phyloP scores from a whole-genome alignment of 2,797 vertebrate genomes.

The Neosilurus mollespiculum region DNA sequence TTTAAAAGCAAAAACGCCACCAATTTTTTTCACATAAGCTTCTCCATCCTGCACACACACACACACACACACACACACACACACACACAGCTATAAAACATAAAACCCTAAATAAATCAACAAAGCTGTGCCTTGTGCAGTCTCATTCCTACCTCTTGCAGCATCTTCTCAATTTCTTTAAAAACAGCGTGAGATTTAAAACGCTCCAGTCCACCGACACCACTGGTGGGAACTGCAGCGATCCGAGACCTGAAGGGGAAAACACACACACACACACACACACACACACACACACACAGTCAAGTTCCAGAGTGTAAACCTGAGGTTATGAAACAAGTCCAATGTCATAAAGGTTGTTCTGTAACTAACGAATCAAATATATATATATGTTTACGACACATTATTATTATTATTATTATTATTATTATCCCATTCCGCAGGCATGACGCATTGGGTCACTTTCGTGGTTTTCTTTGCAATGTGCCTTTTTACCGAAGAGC shows the following conservation, averaged over 20 bases:
- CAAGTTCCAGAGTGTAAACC: too few species aligned
- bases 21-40: slow-evolving; percentile 87
- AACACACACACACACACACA: background rate
- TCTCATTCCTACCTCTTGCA: slow-evolving; percentile 77
- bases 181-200: slow-evolving; percentile 87
- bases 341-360: background rate
- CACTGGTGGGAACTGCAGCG: slow-evolving; percentile 73
- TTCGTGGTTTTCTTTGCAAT: too few species aligned
- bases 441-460: too few species aligned
- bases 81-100: background rate
- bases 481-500: too few species aligned
- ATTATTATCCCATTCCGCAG: too few species aligned
- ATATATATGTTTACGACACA: too few species aligned
- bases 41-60: slow-evolving; percentile 82
- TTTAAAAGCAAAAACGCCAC: slow-evolving; percentile 89
- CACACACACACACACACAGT: background rate
- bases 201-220: slow-evolving; percentile 68
- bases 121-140: background rate
- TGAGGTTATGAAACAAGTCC: background rate
- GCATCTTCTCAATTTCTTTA: slow-evolving; percentile 89
- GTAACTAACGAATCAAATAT: too few species aligned
- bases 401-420: too few species aligned
- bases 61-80: background rate
- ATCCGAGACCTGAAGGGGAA: slow-evolving; percentile 66
- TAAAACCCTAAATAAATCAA: too few species aligned